Evolutionary conservation across 2,888 invertebrate genomes (phyloP).

Genomic region (Sthenelais limicola): DNA sequence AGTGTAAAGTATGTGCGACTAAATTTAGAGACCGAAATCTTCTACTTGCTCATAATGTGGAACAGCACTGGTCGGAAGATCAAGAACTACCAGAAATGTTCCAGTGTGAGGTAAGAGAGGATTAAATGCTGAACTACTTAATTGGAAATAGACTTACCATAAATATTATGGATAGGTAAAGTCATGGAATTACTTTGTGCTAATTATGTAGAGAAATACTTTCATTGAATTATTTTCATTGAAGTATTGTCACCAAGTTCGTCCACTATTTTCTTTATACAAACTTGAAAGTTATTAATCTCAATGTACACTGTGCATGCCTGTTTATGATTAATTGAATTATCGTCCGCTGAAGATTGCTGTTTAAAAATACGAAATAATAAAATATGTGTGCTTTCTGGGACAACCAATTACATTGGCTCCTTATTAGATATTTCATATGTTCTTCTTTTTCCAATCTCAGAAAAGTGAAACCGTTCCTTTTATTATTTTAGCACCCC

Average conservation of each 20-base stretch:
- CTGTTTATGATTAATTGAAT: too few species aligned
- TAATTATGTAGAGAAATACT: neutral
- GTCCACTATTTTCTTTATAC: too few species aligned
- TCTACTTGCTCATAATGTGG: slow-evolving; percentile 16
- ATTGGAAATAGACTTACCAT: neutral
- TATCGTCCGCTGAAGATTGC: too few species aligned
- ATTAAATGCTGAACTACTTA: neutral
- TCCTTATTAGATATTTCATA: neutral
- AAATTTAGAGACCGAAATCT: slow-evolving; percentile 12
- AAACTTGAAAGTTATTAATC: too few species aligned
- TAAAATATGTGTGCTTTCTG: neutral
- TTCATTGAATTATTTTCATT: too few species aligned
- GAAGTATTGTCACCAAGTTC: too few species aligned
- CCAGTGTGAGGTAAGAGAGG: slow-evolving; percentile 3
- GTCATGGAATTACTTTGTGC: neutral
- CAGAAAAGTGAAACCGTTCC: too few species aligned
- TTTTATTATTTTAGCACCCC: too few species aligned
- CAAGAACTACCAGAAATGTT: slow-evolving; percentile 18
- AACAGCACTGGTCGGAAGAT: slow-evolving; percentile 17
- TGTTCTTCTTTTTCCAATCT: neutral
- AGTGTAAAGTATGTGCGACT: neutral
- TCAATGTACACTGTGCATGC: too few species aligned
- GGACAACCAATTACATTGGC: neutral
- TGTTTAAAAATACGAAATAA: too few species aligned
- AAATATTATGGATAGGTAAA: neutral